phyloP scores from a whole-genome alignment of 2,888 invertebrate species.

The Amitus sp. region DNA sequence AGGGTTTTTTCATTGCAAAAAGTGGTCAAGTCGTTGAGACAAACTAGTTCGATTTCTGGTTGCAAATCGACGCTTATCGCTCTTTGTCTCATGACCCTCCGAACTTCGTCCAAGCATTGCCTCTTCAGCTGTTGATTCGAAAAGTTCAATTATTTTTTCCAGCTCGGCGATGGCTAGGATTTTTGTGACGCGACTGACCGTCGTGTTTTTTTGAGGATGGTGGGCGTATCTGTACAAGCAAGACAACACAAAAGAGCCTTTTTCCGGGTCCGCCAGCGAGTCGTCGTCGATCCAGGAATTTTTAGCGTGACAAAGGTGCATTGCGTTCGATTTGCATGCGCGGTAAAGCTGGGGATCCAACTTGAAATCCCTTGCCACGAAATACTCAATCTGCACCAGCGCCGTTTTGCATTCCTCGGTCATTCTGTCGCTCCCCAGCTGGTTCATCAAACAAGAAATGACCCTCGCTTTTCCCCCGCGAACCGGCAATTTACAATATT shows the following conservation, averaged over 20 bases:
- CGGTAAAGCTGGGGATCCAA: slow-evolving; percentile 89
- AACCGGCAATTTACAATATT: slow-evolving; percentile 62
- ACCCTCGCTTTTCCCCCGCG: slow-evolving; percentile 83
- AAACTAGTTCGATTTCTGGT: slow-evolving; percentile 92
- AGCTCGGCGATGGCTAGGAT: too few relatives aligned
- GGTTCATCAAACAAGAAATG: slow-evolving; percentile 94
- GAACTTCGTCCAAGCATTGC: slow-evolving; percentile 79
- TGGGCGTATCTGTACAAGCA: slow-evolving; percentile 81
- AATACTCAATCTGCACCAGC: slow-evolving; percentile 95
- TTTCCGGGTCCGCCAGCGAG: slow-evolving; percentile 78
- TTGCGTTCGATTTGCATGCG: slow-evolving; percentile 89
- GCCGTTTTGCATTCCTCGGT: slow-evolving; percentile 89
- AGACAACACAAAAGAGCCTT: slow-evolving; percentile 86
- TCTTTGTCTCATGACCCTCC: slow-evolving; percentile 91
- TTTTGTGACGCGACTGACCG: too few relatives aligned
- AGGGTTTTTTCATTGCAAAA: slow-evolving; percentile 87
- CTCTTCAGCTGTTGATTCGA: slow-evolving; percentile 67
- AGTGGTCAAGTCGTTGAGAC: slow-evolving; percentile 85
- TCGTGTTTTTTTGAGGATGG: slow-evolving; percentile 61
- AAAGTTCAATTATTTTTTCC: slow-evolving; percentile 35
- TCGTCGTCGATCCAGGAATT: slow-evolving; percentile 78
- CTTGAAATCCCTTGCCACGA: slow-evolving; percentile 94
- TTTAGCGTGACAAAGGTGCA: slow-evolving; percentile 81
- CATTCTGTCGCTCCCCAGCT: slow-evolving; percentile 87
- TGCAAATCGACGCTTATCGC: slow-evolving; percentile 92